Percentiles rank a stretch among this genome's conserved stretches.
These are phyloP conservation scores for Vulpes ferrilata DNA, from an alignment of 2,113 vertebrate species.

Conservation along the genomic window DNA sequence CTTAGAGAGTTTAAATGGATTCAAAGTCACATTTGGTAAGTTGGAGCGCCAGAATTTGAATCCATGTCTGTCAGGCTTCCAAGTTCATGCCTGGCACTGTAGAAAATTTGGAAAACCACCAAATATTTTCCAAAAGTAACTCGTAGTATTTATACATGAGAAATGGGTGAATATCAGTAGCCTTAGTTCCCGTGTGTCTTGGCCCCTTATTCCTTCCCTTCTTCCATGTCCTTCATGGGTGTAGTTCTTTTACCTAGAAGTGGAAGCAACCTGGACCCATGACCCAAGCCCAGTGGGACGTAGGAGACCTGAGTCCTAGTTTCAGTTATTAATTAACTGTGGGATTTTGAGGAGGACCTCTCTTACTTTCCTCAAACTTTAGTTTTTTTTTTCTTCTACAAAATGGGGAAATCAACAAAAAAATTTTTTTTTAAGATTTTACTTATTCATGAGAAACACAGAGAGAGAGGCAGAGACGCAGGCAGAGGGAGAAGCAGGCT, in stretches of 20 bases:
- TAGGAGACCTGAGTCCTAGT: not conserved
- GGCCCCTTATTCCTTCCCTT: not conserved
- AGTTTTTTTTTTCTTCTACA: not conserved
- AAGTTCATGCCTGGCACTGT: not conserved
- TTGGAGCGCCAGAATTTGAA: not conserved
- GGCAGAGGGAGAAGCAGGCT: too few relatives aligned
- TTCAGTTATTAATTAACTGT: not conserved
- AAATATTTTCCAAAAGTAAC: not conserved
- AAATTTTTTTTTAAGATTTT: too few relatives aligned
- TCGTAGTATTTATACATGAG: not conserved
- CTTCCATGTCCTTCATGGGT: not conserved
- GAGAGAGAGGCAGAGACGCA: too few relatives aligned
- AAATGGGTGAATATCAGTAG: not conserved
- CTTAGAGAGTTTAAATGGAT: slow-evolving; percentile 12
- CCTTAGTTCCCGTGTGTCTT: not conserved
- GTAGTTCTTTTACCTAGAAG: not conserved
- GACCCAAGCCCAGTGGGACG: not conserved
- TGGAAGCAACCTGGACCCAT: not conserved
- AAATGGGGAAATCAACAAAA: not conserved
- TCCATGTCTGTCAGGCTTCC: not conserved
- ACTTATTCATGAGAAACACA: too few relatives aligned
- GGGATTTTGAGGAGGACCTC: not conserved
- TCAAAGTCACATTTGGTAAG: not conserved
- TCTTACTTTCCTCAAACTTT: not conserved
- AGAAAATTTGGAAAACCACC: not conserved